Evolutionary conservation across 2,888 invertebrate species (phyloP).

Genomic region (Eustalomyia histrio): DNA sequence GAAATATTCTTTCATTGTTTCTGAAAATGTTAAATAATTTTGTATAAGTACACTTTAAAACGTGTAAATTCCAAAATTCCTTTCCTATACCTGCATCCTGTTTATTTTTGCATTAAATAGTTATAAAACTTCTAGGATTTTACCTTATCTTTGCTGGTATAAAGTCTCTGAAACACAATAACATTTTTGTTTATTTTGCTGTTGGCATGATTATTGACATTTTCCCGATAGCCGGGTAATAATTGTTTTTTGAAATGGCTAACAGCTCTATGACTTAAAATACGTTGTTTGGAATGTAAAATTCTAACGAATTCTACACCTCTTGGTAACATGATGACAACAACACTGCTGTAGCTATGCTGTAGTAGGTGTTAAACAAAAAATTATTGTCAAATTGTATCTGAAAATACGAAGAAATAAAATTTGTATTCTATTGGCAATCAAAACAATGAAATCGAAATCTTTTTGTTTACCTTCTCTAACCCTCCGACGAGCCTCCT

Average conservation of each 20-base stretch:
- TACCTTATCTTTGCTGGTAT: slow-evolving; percentile 57
- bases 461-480: slow-evolving; percentile 13
- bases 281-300: slow-evolving; percentile 59
- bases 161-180: slow-evolving; percentile 38
- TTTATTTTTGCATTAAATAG: no score
- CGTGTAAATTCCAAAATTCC: no score
- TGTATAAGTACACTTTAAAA: no score
- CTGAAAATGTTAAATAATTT: no score
- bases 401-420: slow-evolving; percentile 5
- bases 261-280: slow-evolving; percentile 53
- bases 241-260: slow-evolving; percentile 48
- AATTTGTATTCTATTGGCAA: background rate
- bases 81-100: no score
- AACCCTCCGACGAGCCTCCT: background rate
- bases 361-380: background rate
- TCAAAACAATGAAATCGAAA: background rate
- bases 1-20: no score
- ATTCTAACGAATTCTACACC: slow-evolving; percentile 59
- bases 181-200: slow-evolving; percentile 37
- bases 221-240: slow-evolving; percentile 16
- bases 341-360: background rate
- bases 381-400: slow-evolving; percentile 34
- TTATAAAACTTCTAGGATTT: background rate
- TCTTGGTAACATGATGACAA: slow-evolving; percentile 63
- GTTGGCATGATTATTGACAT: slow-evolving; percentile 1